These are phyloP conservation scores for Setipinna tenuifilis DNA, from an alignment of 2,797 vertebrate species.

Conservation along the genomic window DNA sequence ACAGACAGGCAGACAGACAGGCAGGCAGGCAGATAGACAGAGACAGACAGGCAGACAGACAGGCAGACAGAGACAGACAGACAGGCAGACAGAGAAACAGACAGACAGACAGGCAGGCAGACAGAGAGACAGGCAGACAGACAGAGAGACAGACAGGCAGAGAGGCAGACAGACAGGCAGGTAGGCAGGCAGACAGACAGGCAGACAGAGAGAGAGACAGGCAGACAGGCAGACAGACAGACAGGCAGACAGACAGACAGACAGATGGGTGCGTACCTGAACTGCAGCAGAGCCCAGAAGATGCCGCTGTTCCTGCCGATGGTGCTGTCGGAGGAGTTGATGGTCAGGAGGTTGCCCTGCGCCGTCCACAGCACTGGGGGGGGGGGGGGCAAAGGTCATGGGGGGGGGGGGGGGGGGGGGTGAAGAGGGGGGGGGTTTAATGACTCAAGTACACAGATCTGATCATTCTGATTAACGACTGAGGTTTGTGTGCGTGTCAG, in stretches of 20 bases:
- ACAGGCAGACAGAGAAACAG: no score
- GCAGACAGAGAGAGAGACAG: not conserved
- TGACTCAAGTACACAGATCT: no score
- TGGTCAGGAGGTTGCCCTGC: constrained; percentile 91
- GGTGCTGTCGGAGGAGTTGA: constrained; percentile 89
- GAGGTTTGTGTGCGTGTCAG: no score
- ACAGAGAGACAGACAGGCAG: no score
- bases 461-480: no score
- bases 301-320: constrained; percentile 96
- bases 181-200: not conserved
- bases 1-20: no score
- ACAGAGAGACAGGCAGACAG: no score
- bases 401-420: not conserved
- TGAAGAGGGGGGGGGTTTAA: not conserved
- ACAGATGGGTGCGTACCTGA: constrained; percentile 74
- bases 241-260: not conserved
- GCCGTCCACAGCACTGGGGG: constrained; percentile 93
- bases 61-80: no score
- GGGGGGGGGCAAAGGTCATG: not conserved
- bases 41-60: no score
- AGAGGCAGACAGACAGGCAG: not conserved
- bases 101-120: no score
- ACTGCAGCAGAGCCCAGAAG: constrained; percentile 96
- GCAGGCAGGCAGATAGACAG: no score
- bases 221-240: not conserved